These are phyloP conservation scores for Tribolium castaneum DNA, from an alignment of 1,140 invertebrate species.

Conservation along the genomic window DNA sequence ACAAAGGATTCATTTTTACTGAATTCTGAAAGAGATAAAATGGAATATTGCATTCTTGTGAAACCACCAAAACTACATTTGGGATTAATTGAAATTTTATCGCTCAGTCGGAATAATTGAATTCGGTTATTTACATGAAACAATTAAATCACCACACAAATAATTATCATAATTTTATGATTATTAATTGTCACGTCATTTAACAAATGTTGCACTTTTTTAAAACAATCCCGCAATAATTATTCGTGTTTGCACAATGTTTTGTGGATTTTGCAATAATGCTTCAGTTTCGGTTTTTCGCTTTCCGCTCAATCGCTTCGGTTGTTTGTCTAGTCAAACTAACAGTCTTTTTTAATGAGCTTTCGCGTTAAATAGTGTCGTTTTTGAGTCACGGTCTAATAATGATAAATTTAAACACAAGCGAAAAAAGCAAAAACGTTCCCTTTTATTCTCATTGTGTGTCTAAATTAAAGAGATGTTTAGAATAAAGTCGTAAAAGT, in stretches of 20 bases:
- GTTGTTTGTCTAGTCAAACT: not conserved
- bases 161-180: not conserved
- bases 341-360: not conserved
- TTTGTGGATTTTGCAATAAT: too few species aligned
- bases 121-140: not conserved
- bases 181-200: not conserved
- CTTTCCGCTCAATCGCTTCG: not conserved
- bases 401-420: not conserved
- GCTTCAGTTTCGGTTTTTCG: not conserved
- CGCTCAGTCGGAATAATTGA: not conserved
- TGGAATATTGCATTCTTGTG: not conserved
- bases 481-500: too few species aligned
- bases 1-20: not conserved
- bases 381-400: not conserved
- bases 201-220: not conserved
- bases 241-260: not conserved
- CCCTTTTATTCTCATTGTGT: too few species aligned
- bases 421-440: too few species aligned
- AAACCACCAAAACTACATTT: not conserved
- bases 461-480: too few species aligned
- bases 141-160: not conserved
- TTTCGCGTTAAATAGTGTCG: not conserved
- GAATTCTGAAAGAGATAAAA: not conserved
- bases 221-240: not conserved
- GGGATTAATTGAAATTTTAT: not conserved